Evolutionary conservation across 2,113 vertebrate species (phyloP).

Genomic region (Globicephala melas): DNA sequence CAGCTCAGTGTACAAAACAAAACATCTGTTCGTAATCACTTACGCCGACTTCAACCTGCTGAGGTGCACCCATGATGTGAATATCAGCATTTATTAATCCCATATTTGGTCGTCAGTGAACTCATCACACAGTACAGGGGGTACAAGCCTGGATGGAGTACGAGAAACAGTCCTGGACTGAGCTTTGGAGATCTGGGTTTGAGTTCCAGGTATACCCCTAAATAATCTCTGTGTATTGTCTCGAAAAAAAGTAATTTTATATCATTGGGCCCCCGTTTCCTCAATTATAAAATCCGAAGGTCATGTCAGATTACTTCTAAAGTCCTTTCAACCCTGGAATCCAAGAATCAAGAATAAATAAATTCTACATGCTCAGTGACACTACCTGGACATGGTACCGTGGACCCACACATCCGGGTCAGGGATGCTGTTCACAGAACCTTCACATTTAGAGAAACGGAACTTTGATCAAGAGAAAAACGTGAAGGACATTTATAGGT

Average conservation of each 20-base stretch:
- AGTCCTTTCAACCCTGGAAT: constrained; percentile 11
- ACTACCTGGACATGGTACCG: not conserved
- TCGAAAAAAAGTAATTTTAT: not conserved
- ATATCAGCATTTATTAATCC: not conserved
- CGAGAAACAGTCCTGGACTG: not conserved
- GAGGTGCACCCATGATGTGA: not conserved
- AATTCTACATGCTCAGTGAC: not conserved
- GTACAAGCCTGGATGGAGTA: not conserved
- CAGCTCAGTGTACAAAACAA: not conserved
- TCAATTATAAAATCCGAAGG: not conserved
- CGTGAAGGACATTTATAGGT: not conserved
- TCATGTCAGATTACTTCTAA: constrained; percentile 16
- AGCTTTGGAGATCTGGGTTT: not conserved
- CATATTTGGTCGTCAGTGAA: not conserved
- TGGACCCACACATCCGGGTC: not conserved
- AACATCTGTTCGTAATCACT: not conserved
- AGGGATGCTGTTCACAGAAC: not conserved
- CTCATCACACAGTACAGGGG: not conserved
- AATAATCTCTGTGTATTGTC: not conserved
- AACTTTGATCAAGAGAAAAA: constrained; percentile 25
- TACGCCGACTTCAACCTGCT: not conserved
- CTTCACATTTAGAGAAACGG: not conserved
- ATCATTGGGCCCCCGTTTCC: not conserved
- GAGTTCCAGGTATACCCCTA: not conserved
- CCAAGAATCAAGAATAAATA: not conserved